Percentiles rank a stretch among this genome's conserved stretches.
Evolutionary conservation across 2,113 vertebrate genomes (phyloP).

Genomic region (Geothlypis trichas): DNA sequence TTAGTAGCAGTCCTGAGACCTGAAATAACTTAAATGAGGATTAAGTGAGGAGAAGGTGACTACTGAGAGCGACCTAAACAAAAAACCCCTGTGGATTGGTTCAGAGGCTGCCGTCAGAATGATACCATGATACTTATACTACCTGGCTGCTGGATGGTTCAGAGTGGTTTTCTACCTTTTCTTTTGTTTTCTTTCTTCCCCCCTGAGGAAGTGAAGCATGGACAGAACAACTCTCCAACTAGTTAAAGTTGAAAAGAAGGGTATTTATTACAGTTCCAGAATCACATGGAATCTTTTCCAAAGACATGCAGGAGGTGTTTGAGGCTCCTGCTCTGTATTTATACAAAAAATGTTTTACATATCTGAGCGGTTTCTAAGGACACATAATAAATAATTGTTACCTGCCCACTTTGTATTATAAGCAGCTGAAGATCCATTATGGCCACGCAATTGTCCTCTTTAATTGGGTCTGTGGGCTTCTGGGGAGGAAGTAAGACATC

Average conservation of each 20-base stretch:
- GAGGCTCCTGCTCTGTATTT: neutral
- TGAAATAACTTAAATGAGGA: neutral
- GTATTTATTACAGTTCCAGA: neutral
- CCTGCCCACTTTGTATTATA: neutral
- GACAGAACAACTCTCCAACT: neutral
- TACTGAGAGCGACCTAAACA: neutral
- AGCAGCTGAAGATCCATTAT: neutral
- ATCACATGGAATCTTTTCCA: neutral
- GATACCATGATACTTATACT: neutral
- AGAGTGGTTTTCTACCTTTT: neutral
- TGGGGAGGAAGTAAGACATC: neutral
- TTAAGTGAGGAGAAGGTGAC: neutral
- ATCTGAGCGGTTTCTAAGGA: neutral
- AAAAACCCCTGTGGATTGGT: rapidly evolving
- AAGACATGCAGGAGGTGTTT: neutral
- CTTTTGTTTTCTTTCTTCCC: rapidly evolving
- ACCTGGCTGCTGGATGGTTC: neutral
- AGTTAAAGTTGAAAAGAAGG: neutral
- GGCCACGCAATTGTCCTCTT: neutral
- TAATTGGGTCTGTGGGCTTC: neutral
- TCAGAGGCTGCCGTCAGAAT: neutral
- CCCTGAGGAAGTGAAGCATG: rapidly evolving
- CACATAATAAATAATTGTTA: rapidly evolving
- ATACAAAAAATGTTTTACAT: neutral
- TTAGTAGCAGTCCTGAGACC: neutral